Percentiles rank a stretch among this genome's conserved stretches.
These are phyloP conservation scores for Bombus superbus DNA, from an alignment of 1,140 invertebrate genomes.

Conservation along the genomic window DNA sequence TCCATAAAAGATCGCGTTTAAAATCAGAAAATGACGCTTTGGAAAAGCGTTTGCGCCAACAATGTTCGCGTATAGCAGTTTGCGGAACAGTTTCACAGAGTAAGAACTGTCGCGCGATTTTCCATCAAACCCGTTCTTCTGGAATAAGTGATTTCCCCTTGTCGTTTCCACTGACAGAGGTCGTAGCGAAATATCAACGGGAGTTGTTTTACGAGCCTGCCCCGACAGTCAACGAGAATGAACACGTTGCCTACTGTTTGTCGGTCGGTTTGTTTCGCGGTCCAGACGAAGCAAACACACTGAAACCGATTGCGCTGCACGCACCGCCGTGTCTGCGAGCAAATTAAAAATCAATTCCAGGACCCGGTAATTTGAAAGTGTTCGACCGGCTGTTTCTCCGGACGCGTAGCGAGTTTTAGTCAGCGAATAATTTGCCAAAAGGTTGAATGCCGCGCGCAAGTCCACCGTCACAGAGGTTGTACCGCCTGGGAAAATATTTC, in stretches of 20 bases:
- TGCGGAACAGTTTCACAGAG: background rate
- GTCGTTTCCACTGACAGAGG: conserved; percentile 55
- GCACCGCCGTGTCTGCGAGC: conserved; percentile 34
- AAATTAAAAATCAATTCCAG: conserved; percentile 80
- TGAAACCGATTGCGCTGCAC: conserved; percentile 50
- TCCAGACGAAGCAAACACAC: conserved; percentile 74
- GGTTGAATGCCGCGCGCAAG: background rate
- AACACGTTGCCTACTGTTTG: conserved; percentile 70
- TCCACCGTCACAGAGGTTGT: background rate
- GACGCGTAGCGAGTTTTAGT: background rate
- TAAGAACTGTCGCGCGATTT: background rate
- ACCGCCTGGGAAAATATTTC: background rate
- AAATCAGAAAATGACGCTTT: background rate
- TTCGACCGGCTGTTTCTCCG: conserved; percentile 23
- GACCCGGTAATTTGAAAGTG: conserved; percentile 35
- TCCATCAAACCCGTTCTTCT: conserved; percentile 38
- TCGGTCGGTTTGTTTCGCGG: conserved; percentile 67
- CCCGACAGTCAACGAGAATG: conserved; percentile 52
- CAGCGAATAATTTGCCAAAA: background rate
- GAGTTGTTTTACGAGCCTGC: conserved; percentile 57
- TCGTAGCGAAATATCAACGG: conserved; percentile 46
- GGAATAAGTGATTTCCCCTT: conserved; percentile 56
- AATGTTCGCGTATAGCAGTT: background rate
- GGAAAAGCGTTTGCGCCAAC: no score
- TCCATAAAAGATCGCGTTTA: background rate